Conservation (phyloP, 2,113 vertebrate species). For the Gnathonemus longibarbis region DNA sequence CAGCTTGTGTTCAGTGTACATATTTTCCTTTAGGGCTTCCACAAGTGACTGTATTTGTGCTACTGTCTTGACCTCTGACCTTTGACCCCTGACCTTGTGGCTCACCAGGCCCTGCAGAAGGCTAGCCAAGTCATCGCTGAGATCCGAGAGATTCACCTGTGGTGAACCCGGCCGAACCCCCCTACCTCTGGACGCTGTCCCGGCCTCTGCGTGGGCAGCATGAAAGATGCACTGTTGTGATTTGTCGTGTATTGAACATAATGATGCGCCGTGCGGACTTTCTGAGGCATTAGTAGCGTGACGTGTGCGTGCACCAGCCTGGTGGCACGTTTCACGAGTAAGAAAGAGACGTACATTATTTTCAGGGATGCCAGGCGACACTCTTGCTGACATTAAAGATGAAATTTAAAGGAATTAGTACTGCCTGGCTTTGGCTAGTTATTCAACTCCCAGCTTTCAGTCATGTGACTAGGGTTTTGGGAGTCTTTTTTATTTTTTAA, state of each 20-base stretch:
- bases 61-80: not conserved
- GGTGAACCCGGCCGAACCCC: constrained; percentile 63
- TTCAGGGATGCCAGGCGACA: constrained; percentile 38
- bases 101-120: constrained; percentile 79
- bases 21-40: not conserved
- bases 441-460: not conserved
- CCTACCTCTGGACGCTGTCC: not conserved
- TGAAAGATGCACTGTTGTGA: constrained; percentile 57
- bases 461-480: not conserved
- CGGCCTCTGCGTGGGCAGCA: not conserved
- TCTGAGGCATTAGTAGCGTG: constrained; percentile 44
- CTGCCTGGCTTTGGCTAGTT: constrained; percentile 1
- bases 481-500: not conserved
- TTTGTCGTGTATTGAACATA: constrained; percentile 61
- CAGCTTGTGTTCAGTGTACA: not conserved
- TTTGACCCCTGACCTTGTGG: not conserved
- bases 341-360: constrained; percentile 24
- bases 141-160: constrained; percentile 94
- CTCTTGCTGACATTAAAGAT: constrained; percentile 54
- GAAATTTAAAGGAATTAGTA: constrained; percentile 32
- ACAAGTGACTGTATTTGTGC: not conserved
- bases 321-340: constrained; percentile 44
- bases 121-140: constrained; percentile 97
- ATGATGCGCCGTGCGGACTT: constrained; percentile 72
- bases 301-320: constrained; percentile 24